Conservation (phyloP, 1,140 invertebrate species). For the Lepidurus arcticus region DNA sequence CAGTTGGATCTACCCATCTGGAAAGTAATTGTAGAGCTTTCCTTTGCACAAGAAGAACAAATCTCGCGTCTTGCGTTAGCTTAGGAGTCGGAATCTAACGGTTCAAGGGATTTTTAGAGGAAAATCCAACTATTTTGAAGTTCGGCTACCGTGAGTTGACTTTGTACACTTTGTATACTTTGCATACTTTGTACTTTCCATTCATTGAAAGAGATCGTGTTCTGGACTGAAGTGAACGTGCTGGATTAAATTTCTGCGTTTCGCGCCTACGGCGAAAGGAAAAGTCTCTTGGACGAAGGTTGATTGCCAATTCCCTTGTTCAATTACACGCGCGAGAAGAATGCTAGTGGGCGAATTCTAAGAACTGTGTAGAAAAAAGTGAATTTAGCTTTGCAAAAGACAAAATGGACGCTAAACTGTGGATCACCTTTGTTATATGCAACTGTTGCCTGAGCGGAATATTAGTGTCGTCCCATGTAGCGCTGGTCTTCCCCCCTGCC, state of each 20-base stretch:
- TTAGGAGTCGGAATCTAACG: no score
- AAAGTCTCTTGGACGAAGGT: neutral
- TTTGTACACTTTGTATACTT: no score
- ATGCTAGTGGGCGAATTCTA: neutral
- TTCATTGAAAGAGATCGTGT: no score
- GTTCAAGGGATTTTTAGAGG: no score
- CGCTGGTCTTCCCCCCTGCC: constrained; percentile 77
- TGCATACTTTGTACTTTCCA: no score
- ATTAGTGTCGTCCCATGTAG: constrained; percentile 56
- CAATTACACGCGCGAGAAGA: neutral
- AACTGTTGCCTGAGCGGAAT: constrained; percentile 4
- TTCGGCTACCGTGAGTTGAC: no score
- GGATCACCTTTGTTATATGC: neutral
- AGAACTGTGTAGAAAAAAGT: neutral
- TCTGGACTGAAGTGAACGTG: no score
- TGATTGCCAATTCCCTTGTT: no score
- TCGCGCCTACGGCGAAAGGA: neutral
- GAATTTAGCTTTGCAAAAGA: neutral
- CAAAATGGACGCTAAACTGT: neutral
- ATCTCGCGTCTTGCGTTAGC: no score
- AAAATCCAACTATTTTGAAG: no score
- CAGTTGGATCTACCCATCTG: constrained; percentile 12
- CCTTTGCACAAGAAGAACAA: neutral
- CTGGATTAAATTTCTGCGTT: neutral
- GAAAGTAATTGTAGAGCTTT: neutral